These are phyloP conservation scores for Nebria brevicollis DNA, from an alignment of 2,888 invertebrate genomes.

Conservation along the genomic window DNA sequence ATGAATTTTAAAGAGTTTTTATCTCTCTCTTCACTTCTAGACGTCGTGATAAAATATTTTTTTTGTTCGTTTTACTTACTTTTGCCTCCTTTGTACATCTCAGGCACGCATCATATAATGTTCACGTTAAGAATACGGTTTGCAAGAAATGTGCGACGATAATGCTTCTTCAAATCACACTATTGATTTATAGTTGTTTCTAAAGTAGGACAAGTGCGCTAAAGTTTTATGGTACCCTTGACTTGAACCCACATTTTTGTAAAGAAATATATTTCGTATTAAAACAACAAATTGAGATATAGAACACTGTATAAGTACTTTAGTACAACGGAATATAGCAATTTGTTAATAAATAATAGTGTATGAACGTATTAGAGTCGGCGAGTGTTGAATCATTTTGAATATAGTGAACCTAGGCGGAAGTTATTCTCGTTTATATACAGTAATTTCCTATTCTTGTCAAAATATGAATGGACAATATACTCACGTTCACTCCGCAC, in stretches of 20 bases:
- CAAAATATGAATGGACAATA: conserved; percentile 41
- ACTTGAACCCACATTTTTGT: neutral
- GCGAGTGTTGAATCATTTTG: neutral
- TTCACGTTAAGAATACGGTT: neutral
- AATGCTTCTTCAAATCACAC: neutral
- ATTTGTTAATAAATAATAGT: conserved; percentile 4
- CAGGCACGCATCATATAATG: neutral
- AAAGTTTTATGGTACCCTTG: neutral
- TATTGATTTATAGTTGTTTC: neutral
- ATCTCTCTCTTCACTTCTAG: conserved; percentile 8
- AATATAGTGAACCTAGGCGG: conserved; percentile 2
- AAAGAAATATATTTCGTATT: too few species aligned
- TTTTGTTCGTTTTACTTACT: conserved; percentile 8
- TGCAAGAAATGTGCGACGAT: neutral
- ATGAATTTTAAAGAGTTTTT: conserved; percentile 39
- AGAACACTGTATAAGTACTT: too few species aligned
- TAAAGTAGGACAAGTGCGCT: neutral
- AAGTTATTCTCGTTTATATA: conserved; percentile 37
- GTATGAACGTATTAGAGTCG: neutral
- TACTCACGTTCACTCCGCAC: neutral
- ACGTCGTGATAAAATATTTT: conserved; percentile 15
- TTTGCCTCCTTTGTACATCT: neutral
- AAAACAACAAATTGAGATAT: too few species aligned
- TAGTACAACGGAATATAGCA: neutral
- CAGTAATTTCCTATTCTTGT: conserved; percentile 44